These are phyloP conservation scores for Athalia circularis DNA, from an alignment of 2,888 invertebrate genomes.

Conservation along the genomic window DNA sequence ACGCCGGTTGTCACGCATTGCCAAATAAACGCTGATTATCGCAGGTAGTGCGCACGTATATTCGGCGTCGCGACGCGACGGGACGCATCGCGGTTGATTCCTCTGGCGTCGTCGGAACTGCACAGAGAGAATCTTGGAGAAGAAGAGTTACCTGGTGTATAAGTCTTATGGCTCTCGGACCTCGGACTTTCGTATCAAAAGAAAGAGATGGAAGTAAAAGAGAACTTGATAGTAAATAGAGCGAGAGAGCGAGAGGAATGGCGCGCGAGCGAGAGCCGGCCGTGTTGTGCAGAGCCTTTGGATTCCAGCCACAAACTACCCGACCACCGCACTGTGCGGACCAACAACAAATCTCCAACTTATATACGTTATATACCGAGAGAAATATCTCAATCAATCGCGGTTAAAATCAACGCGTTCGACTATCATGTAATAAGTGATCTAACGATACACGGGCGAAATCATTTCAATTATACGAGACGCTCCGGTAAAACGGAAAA, in stretches of 20 bases:
- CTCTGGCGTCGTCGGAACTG: too few species aligned
- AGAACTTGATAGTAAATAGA: constrained; percentile 52
- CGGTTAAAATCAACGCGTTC: constrained; percentile 12
- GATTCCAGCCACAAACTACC: constrained; percentile 70
- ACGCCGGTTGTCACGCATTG: too few species aligned
- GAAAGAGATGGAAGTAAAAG: constrained; percentile 52
- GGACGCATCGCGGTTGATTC: too few species aligned
- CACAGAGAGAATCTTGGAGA: too few species aligned
- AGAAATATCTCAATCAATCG: constrained; percentile 36
- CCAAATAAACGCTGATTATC: too few species aligned
- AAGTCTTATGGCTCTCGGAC: background rate
- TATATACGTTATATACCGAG: constrained; percentile 19
- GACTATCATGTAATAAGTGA: too few species aligned
- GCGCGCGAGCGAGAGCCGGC: constrained; percentile 49
- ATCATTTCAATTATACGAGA: too few species aligned
- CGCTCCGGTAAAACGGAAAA: too few species aligned
- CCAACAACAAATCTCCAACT: constrained; percentile 61
- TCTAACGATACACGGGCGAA: too few species aligned
- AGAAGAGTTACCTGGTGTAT: too few species aligned
- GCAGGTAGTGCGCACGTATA: too few species aligned
- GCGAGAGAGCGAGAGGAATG: constrained; percentile 14
- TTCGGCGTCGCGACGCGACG: too few species aligned
- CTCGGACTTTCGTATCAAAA: constrained; percentile 19
- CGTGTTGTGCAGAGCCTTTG: constrained; percentile 59
- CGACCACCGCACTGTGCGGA: constrained; percentile 70